Evolutionary conservation across 2,113 vertebrate species (phyloP), one percentile per base, ranked within the genome.

Genomic region (Cromileptes altivelis): DNA sequence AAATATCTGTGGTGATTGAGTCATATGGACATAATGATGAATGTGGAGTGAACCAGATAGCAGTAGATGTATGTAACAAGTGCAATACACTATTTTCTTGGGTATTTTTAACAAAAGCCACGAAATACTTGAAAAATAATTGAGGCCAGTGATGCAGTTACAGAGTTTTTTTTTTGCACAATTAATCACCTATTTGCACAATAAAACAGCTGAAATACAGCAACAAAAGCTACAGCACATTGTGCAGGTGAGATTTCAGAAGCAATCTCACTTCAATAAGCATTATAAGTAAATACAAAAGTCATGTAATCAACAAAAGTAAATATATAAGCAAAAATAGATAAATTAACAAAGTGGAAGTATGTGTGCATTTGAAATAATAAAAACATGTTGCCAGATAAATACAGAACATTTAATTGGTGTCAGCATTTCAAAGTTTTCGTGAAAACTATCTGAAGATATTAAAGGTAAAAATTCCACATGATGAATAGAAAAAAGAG

Each of bases 41-140:
- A 27, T 25, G 33, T 27, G 49, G 68, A 37, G 19, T 6, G 33
- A 23, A 60, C 13, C 10, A 27, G 14, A 64, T 15, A 33, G 45
- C 27, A 25, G 58, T 15, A 15, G 37, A 76, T 52, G 18, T 27
- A 69, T 73, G 55, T 55, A 80, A 76, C 47, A 85, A 45, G 75
- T 71, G 37, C 45, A 65, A 67, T 65, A 8, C 67, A 27, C 19
- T 4, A 8, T 37, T 42, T 60, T 37, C 6, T 37, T 37, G 5
- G 5, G 12, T 27, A 10, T 72, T 37, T 15, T 42, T 1, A 4
- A 25, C 52, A 71, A 64, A 40, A 4, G 25, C 33, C 3, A 8
- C 6, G 3, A 2, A 23, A 33, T 9, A 25, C 13, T 27, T 50
- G 6, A 37, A 25, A 8, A 40, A 30, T 37, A 37, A 33, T 70